These are phyloP conservation scores for Aepyceros melampus DNA, from an alignment of 2,113 vertebrate genomes.

Conservation along the genomic window DNA sequence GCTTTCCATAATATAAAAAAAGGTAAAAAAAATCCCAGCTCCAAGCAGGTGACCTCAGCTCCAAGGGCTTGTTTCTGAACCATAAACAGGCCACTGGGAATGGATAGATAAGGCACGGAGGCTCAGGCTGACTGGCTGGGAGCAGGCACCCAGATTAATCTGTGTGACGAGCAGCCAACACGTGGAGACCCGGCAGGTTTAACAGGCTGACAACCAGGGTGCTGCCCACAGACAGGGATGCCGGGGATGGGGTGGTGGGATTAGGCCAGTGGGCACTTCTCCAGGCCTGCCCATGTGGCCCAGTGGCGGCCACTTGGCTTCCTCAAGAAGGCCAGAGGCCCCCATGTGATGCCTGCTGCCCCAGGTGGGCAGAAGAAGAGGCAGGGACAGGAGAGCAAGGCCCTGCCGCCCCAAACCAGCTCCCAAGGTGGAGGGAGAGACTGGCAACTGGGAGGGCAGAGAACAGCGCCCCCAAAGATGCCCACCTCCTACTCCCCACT, in stretches of 20 bases:
- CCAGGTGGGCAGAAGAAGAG: not conserved
- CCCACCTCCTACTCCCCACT: accelerated
- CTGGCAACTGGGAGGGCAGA: not conserved
- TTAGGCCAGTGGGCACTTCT: accelerated
- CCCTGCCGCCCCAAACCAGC: not conserved
- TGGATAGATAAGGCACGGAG: not conserved
- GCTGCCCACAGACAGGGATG: accelerated
- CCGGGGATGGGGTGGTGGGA: accelerated
- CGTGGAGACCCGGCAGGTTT: accelerated
- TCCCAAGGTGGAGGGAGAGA: not conserved
- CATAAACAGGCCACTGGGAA: not conserved
- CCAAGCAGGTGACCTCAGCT: not conserved
- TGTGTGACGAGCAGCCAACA: accelerated
- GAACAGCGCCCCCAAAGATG: not conserved
- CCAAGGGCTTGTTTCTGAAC: no score
- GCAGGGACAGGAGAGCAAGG: accelerated
- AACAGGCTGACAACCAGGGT: accelerated
- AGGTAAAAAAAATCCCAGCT: not conserved
- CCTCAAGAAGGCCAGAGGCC: not conserved
- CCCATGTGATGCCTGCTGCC: not conserved
- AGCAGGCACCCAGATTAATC: not conserved
- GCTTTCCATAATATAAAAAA: not conserved
- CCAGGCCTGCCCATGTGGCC: accelerated
- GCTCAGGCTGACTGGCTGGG: not conserved
- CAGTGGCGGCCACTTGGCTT: accelerated